Percentiles rank a stretch among this genome's conserved stretches.
phyloP scores from a whole-genome alignment of 2,888 invertebrate species.

The Parnassius mnemosyne region DNA sequence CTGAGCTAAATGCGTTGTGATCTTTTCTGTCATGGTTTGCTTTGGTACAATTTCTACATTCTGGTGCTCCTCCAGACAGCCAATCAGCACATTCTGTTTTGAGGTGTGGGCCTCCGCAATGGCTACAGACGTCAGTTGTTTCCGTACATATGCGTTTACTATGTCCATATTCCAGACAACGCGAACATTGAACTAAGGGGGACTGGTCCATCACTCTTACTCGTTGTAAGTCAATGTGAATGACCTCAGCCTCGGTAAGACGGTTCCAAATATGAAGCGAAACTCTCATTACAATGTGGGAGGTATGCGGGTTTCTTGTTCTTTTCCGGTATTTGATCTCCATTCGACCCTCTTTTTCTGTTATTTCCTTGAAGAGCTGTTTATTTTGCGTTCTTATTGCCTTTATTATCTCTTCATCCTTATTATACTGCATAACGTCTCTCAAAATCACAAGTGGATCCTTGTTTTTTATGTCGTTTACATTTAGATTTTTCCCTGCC shows the following conservation, averaged over 20 bases:
- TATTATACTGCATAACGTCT: background rate
- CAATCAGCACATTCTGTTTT: background rate
- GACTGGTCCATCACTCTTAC: background rate
- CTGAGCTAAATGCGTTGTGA: no score
- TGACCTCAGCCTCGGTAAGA: background rate
- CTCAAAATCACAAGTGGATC: constrained; percentile 1
- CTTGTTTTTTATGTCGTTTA: background rate
- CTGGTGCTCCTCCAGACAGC: background rate
- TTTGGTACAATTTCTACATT: constrained; percentile 1
- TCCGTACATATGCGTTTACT: background rate
- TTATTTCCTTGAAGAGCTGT: background rate
- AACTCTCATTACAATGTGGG: no score
- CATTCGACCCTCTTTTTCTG: background rate
- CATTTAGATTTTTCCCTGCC: background rate
- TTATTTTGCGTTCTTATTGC: background rate
- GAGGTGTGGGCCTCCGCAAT: constrained; percentile 3
- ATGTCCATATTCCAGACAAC: background rate
- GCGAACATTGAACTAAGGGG: no score
- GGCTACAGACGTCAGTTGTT: background rate
- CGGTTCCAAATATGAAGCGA: no score
- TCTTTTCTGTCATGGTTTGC: background rate
- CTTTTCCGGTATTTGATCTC: background rate
- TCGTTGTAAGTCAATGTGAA: constrained; percentile 7
- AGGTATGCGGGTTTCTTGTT: no score
- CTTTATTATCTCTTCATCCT: constrained; percentile 1